Percentiles rank a stretch among this genome's conserved stretches.
phyloP scores from a whole-genome alignment of 2,888 invertebrate species.

The Sinodicranocentrus sp. region DNA sequence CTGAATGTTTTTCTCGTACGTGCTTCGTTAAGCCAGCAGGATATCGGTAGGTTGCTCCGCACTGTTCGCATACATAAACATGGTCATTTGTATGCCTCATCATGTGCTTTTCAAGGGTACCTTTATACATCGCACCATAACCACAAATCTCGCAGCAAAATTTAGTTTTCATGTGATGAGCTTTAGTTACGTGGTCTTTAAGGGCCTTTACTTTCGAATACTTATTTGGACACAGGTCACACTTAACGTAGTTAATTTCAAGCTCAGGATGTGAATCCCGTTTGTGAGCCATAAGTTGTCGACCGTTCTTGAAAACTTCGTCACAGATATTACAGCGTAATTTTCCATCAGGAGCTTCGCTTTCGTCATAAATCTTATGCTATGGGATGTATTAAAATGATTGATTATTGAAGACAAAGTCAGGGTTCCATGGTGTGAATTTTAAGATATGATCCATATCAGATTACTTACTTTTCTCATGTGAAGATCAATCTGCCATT shows the following conservation, averaged over 20 bases:
- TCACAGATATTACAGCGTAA: conserved; percentile 18
- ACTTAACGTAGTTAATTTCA: background rate
- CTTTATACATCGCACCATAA: background rate
- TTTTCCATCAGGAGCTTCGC: conserved; percentile 9
- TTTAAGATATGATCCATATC: background rate
- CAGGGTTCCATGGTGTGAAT: background rate
- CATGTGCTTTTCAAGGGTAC: background rate
- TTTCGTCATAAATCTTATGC: conserved; percentile 18
- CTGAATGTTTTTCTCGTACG: background rate
- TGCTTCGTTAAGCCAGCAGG: background rate
- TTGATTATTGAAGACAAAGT: background rate
- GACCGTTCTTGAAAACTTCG: background rate
- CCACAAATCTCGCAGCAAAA: conserved; percentile 40
- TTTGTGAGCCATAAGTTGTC: background rate
- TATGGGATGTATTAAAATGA: background rate
- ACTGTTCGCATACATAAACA: conserved; percentile 18
- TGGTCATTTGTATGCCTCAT: background rate
- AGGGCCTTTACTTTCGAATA: background rate
- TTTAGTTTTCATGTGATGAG: conserved; percentile 7
- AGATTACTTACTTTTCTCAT: background rate
- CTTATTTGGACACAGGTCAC: background rate
- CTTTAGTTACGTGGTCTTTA: background rate
- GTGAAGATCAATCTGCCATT: background rate
- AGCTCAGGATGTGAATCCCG: conserved; percentile 3
- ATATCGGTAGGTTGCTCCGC: background rate